Conservation (phyloP, 2,113 vertebrate genomes). For the Oryzias javanicus region DNA sequence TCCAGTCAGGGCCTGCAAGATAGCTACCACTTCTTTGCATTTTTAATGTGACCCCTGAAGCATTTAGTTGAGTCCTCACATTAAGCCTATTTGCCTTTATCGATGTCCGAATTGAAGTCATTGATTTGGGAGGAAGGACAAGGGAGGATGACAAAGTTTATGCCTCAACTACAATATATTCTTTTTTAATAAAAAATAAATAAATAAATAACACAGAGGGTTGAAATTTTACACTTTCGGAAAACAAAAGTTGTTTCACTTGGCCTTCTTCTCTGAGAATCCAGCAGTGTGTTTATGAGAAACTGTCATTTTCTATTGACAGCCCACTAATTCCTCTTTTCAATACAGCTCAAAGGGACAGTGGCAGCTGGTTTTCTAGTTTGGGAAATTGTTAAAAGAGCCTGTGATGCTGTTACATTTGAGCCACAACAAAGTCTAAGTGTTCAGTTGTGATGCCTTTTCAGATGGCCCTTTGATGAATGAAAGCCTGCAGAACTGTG, state of each 20-base stretch:
- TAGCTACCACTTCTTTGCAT: conserved; percentile 48
- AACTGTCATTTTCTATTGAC: not conserved
- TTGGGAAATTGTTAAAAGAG: conserved; percentile 72
- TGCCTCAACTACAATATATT: no score
- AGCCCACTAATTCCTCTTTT: conserved; percentile 8
- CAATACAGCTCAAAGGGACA: conserved; percentile 43
- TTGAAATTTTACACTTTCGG: no score
- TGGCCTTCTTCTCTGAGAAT: no score
- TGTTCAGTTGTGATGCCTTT: conserved; percentile 61
- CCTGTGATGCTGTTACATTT: conserved; percentile 72
- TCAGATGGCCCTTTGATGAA: conserved; percentile 76
- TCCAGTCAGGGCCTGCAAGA: conserved; percentile 51
- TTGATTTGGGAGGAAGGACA: conserved; percentile 60
- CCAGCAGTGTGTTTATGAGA: no score
- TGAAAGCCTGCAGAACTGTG: conserved; percentile 79
- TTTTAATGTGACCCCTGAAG: conserved; percentile 53
- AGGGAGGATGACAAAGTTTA: conserved; percentile 19
- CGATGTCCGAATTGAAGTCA: conserved; percentile 59
- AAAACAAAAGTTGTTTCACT: no score
- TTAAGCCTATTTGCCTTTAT: conserved; percentile 53
- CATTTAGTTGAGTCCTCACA: conserved; percentile 37
- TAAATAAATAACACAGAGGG: no score
- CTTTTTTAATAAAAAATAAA: no score
- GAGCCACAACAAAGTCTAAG: conserved; percentile 71
- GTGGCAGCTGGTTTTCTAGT: conserved; percentile 52